Percentiles rank a stretch among this genome's conserved stretches.
Evolutionary conservation across 1,140 invertebrate genomes (phyloP).

Genomic region (Chironomus striatipennis): DNA sequence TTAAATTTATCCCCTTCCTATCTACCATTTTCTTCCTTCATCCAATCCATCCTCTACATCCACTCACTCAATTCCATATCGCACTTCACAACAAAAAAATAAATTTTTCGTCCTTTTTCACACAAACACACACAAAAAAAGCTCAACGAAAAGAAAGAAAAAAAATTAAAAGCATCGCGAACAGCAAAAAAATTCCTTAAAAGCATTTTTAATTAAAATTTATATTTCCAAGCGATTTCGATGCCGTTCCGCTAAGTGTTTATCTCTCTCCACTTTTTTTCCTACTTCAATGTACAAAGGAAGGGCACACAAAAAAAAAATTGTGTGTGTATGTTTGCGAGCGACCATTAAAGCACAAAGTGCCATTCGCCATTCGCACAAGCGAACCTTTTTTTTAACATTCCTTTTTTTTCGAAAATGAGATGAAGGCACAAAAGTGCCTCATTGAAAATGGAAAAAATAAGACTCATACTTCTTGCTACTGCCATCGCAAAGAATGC

Average conservation of each 20-base stretch:
- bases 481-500: neutral
- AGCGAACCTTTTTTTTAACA: neutral
- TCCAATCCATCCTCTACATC: too few species aligned
- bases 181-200: constrained; percentile 1
- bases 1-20: too few species aligned
- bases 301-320: neutral
- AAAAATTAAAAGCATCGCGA: neutral
- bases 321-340: neutral
- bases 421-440: neutral
- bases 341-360: constrained; percentile 6
- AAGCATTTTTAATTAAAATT: constrained; percentile 15
- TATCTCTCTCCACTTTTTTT: neutral
- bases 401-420: too few species aligned
- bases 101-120: neutral
- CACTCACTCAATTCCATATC: too few species aligned
- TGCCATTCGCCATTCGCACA: neutral
- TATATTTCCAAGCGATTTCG: neutral
- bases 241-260: constrained; percentile 1
- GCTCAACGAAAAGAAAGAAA: neutral
- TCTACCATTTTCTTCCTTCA: too few species aligned
- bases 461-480: neutral
- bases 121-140: neutral
- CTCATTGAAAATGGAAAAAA: neutral
- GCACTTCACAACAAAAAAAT: too few species aligned
- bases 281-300: neutral